Conservation (phyloP, 2,797 vertebrate species). For the Phataginus tetradactyla region DNA sequence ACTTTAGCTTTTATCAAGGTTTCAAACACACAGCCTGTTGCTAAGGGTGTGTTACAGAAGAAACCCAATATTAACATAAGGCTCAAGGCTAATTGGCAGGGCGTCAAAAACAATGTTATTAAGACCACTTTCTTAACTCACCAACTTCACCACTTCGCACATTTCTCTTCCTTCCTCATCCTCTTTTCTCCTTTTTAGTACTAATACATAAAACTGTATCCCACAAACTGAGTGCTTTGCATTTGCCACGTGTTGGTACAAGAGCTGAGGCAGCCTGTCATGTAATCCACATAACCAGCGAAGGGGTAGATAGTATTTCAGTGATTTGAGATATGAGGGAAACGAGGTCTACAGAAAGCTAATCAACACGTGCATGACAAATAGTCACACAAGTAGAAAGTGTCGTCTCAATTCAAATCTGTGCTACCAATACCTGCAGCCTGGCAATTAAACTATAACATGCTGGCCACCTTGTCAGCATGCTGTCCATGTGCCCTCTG, state of each 20-base stretch:
- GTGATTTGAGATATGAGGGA: neutral
- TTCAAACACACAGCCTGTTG: neutral
- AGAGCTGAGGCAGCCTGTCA: neutral
- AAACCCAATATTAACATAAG: neutral
- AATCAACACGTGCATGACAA: neutral
- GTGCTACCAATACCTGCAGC: neutral
- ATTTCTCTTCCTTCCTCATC: neutral
- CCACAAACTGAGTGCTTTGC: neutral
- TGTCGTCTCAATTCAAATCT: neutral
- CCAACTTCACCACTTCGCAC: neutral
- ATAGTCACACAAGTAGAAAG: neutral
- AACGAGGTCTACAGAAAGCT: neutral
- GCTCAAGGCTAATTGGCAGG: slow-evolving; percentile 19
- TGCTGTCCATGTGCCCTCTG: neutral
- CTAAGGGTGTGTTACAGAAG: neutral
- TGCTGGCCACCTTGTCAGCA: neutral
- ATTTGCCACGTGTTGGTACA: neutral
- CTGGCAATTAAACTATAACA: neutral
- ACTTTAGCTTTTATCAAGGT: neutral
- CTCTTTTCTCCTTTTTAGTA: neutral
- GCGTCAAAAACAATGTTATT: neutral
- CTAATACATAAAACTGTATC: neutral
- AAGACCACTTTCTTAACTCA: neutral
- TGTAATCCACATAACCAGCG: neutral
- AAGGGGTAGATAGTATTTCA: neutral